Percentiles rank a stretch among this genome's conserved stretches.
Evolutionary conservation across 2,797 vertebrate species (phyloP).

Genomic region (Meda fulgida): DNA sequence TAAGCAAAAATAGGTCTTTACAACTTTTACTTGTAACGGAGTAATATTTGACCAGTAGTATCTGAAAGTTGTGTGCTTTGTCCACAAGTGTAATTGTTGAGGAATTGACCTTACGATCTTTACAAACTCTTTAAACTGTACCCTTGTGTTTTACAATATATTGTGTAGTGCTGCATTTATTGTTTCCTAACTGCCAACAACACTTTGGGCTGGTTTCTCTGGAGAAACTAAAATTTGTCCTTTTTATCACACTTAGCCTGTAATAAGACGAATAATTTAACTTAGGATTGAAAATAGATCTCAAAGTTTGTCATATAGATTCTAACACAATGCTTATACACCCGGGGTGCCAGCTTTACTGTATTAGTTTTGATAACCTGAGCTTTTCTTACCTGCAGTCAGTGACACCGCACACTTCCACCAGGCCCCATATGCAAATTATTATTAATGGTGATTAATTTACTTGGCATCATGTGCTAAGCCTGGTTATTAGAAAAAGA

Average conservation of each 20-base stretch:
- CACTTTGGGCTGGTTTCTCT: not conserved
- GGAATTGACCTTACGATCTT: not conserved
- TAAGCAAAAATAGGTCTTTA: no score
- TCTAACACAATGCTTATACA: constrained; percentile 41
- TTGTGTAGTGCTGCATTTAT: not conserved
- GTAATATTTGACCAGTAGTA: no score
- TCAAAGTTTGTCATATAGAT: constrained; percentile 29
- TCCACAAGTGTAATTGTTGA: not conserved
- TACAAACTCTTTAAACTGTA: not conserved
- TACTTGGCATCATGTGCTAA: constrained; percentile 82
- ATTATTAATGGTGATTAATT: constrained; percentile 84
- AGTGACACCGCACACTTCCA: constrained; percentile 76
- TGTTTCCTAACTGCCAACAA: not conserved
- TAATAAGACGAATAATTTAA: not conserved
- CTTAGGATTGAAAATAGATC: not conserved
- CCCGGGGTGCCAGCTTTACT: constrained; percentile 44
- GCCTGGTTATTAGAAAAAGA: constrained; percentile 78
- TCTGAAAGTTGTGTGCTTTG: no score
- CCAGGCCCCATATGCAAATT: constrained; percentile 82
- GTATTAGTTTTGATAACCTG: constrained; percentile 71
- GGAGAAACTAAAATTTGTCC: not conserved
- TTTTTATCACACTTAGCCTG: not conserved
- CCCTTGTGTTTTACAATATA: not conserved
- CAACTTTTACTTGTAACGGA: no score
- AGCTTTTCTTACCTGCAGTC: constrained; percentile 78